Percentiles rank a stretch among this genome's conserved stretches.
These are phyloP conservation scores for Philereme transversata DNA, from an alignment of 2,888 invertebrate genomes.

Conservation along the genomic window DNA sequence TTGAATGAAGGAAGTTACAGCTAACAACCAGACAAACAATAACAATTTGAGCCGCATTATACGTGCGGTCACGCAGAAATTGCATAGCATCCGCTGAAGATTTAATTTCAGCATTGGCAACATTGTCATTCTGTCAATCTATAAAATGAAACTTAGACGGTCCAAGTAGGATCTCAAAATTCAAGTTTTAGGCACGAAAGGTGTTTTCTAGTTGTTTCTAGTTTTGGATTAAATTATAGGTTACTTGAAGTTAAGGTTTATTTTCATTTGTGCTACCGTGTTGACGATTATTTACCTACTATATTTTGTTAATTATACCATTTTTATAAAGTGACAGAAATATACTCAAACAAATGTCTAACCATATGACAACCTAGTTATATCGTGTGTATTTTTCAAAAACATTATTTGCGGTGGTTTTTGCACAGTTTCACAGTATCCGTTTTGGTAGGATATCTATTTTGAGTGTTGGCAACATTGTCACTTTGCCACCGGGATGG, in stretches of 20 bases:
- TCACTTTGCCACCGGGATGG: constrained; percentile 56
- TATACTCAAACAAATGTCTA: too few relatives aligned
- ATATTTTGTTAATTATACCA: too few relatives aligned
- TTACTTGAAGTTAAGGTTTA: too few relatives aligned
- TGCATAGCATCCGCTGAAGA: constrained; percentile 49
- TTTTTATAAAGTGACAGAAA: too few relatives aligned
- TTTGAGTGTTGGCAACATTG: constrained; percentile 77
- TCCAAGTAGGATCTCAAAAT: too few relatives aligned
- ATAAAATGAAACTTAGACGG: background rate
- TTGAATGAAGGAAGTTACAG: constrained; percentile 27
- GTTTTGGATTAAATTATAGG: too few relatives aligned
- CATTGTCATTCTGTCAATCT: constrained; percentile 60
- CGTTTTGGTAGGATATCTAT: constrained; percentile 58
- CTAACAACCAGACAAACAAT: constrained; percentile 46
- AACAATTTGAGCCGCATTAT: constrained; percentile 48
- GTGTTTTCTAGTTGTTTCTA: too few relatives aligned
- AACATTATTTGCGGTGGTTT: background rate
- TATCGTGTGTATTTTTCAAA: background rate
- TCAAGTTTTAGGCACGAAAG: too few relatives aligned
- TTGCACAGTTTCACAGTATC: constrained; percentile 20
- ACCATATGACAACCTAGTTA: too few relatives aligned
- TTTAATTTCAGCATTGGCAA: constrained; percentile 73
- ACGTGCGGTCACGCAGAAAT: constrained; percentile 42
- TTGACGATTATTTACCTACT: too few relatives aligned
- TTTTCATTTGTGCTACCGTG: too few relatives aligned